A percentile compares a stretch with the other conserved stretches of the same genome.
These are phyloP conservation scores for Borostomias antarcticus DNA, from an alignment of 2,797 vertebrate genomes.

Conservation along the genomic window DNA sequence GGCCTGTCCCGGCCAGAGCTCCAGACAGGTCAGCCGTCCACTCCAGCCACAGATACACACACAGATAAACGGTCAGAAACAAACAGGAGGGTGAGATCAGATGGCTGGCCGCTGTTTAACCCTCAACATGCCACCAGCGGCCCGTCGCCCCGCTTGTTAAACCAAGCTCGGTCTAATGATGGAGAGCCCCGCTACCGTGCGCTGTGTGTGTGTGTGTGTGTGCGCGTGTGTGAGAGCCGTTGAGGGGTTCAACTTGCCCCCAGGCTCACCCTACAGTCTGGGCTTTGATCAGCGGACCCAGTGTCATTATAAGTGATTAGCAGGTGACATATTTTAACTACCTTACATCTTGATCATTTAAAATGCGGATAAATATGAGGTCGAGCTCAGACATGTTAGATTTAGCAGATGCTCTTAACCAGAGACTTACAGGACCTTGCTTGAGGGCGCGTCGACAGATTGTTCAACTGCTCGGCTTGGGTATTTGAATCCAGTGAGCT, in stretches of 20 bases:
- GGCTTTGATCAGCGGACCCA: constrained; percentile 45
- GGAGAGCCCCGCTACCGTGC: constrained; percentile 30
- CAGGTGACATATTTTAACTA: constrained; percentile 6
- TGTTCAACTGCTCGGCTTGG: too few species aligned
- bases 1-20: constrained; percentile 31
- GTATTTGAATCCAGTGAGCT: too few species aligned
- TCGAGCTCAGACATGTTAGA: too few species aligned
- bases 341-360: not conserved
- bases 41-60: constrained; percentile 6
- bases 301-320: constrained; percentile 7
- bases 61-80: constrained; percentile 54
- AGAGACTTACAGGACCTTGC: too few species aligned
- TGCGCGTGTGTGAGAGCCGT: constrained; percentile 8
- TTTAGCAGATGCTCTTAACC: too few species aligned
- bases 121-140: constrained; percentile 40
- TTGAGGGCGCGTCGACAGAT: too few species aligned
- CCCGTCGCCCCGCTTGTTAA: constrained; percentile 46
- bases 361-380: not conserved
- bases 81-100: constrained; percentile 52
- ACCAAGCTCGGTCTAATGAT: constrained; percentile 58
- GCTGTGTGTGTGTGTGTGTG: constrained; percentile 17
- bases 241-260: constrained; percentile 62
- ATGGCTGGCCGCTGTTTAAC: constrained; percentile 38
- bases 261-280: constrained; percentile 55
- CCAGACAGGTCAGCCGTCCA: constrained; percentile 38